Evolutionary conservation across 1,140 invertebrate species (phyloP), one percentile per base, ranked within the genome.

Genomic region (Cydia splendana): DNA sequence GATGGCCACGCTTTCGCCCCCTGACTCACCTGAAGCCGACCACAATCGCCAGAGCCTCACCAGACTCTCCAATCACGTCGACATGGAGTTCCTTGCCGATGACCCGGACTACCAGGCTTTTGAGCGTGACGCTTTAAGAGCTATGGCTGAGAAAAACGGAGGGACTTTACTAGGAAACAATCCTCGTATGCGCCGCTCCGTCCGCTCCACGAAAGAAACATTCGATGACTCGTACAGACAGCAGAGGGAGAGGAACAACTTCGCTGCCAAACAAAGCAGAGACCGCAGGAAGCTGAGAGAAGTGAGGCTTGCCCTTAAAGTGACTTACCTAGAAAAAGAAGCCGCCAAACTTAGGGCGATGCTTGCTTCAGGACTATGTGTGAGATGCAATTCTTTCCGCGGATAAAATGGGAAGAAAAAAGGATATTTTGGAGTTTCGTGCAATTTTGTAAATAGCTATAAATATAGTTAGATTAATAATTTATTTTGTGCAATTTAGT

Each of bases 231-330:
- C 96, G 0, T 99, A 99, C 86, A 96, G 96, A 93, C 97, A 98
- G 85, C 94, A 98, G 77, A 93, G 98, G 10, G 95, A 96, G 76
- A 98, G 98, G 88, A 99, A 99, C 88, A 99, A 99, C 88, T 97
- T 97, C 81, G 98, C 98, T 0, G 98, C 98, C 0, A 99, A 99
- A 90, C 94, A 98, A 76, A 99, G 98, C 0, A 94, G 98, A 53
- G 98, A 99, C 84, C 96, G 97, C 0, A 94, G 98, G 75, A 94
- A 98, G 82, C 95, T 96, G 13, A 98, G 99, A 87, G 98, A 99
- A 88, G 97, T 99, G 77, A 97, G 98, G 85, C 97, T 99, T 18
- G 97, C 98, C 0, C 96, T 99, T 45, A 93, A 97, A 75, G 97
- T 97, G 0, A 96, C 96, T 0, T 98, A 96, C 79, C 93, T 99